These are phyloP conservation scores for Mayetiola destructor DNA, from an alignment of 2,888 invertebrate species.

Conservation along the genomic window DNA sequence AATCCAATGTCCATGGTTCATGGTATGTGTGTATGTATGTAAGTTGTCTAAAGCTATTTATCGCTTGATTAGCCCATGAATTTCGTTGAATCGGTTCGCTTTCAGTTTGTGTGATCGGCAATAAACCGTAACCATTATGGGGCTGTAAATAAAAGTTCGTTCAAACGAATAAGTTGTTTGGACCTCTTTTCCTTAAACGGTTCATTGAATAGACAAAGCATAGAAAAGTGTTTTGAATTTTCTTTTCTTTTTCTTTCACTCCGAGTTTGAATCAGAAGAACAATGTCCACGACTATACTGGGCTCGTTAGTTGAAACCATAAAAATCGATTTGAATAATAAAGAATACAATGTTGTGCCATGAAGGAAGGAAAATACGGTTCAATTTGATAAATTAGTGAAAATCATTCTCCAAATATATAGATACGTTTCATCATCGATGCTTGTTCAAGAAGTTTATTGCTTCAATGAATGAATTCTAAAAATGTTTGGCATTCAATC, in stretches of 20 bases:
- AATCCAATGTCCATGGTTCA: background rate
- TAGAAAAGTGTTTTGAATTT: background rate
- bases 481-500: too few relatives aligned
- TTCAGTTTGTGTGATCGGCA: conserved; percentile 9
- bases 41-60: conserved; percentile 11
- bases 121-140: background rate
- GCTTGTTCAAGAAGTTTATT: too few relatives aligned
- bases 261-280: background rate
- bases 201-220: background rate
- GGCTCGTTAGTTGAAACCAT: background rate
- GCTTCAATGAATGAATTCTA: too few relatives aligned
- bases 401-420: conserved; percentile 7
- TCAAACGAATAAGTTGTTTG: background rate
- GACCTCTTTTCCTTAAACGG: background rate
- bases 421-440: too few relatives aligned
- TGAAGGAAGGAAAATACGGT: background rate
- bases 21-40: background rate
- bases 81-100: too few relatives aligned
- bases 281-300: background rate
- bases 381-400: background rate
- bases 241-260: background rate
- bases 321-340: background rate
- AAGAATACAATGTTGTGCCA: background rate
- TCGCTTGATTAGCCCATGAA: conserved; percentile 12
- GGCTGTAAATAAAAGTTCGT: background rate